phyloP scores from a whole-genome alignment of 2,888 invertebrate species.

The Metopia argyrocephala region DNA sequence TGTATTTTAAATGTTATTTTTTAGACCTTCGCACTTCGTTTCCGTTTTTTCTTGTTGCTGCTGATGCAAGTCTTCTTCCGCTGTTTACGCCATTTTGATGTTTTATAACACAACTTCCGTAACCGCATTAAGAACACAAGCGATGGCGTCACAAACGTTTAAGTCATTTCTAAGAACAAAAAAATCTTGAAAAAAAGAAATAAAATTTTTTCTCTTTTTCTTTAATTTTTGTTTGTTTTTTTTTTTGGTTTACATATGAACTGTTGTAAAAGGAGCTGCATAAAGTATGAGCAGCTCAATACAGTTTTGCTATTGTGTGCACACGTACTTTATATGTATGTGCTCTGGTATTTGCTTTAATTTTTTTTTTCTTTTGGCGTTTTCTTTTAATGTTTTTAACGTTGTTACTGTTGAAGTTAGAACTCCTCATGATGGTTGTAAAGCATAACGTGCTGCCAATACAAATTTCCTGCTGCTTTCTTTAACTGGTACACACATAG shows the following conservation, averaged over 20 bases:
- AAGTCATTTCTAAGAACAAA: slow-evolving; percentile 28
- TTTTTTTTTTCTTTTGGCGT: slow-evolving; percentile 8
- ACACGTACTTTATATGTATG: slow-evolving; percentile 29
- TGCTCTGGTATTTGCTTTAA: background rate
- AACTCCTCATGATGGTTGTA: slow-evolving; percentile 36
- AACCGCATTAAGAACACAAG: slow-evolving; percentile 57
- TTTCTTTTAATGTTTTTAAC: slow-evolving; percentile 16
- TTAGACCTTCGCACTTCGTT: background rate
- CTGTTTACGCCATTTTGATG: slow-evolving; percentile 71
- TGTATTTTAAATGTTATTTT: background rate
- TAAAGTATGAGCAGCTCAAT: slow-evolving; percentile 34
- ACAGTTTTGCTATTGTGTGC: slow-evolving; percentile 32
- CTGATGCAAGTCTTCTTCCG: slow-evolving; percentile 63
- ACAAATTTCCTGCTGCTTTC: slow-evolving; percentile 60
- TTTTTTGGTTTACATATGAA: slow-evolving; percentile 61
- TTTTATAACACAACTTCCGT: slow-evolving; percentile 73
- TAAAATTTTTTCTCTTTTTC: background rate
- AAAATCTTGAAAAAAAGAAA: background rate
- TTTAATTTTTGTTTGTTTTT: background rate
- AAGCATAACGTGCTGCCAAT: slow-evolving; percentile 62
- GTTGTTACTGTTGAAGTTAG: background rate
- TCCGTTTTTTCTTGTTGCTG: slow-evolving; percentile 10
- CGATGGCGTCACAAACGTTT: slow-evolving; percentile 34
- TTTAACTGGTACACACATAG: slow-evolving; percentile 14
- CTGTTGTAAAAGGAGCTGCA: slow-evolving; percentile 39